These are phyloP conservation scores for Sesamia inferens DNA, from an alignment of 2,888 invertebrate species.

Conservation along the genomic window DNA sequence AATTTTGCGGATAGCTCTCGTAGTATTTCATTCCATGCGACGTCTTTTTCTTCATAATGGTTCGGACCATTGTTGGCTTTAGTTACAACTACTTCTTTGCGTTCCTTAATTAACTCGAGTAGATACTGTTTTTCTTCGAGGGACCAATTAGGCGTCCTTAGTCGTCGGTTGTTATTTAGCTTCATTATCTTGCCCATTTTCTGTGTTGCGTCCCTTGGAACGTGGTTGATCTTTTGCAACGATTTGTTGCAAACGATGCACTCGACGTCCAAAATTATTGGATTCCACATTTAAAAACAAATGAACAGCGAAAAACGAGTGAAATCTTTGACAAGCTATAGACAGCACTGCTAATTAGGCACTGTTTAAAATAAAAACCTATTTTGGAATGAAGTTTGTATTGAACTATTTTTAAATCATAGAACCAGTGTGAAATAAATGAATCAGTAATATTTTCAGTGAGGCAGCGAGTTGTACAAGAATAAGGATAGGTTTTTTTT, in stretches of 20 bases:
- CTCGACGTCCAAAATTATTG: slow-evolving; percentile 87
- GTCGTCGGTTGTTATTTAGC: slow-evolving; percentile 78
- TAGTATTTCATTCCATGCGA: slow-evolving; percentile 87
- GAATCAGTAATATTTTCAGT: slow-evolving; percentile 59
- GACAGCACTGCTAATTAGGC: slow-evolving; percentile 67
- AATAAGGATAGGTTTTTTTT: neutral
- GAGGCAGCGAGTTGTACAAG: slow-evolving; percentile 55
- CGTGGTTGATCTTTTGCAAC: slow-evolving; percentile 86
- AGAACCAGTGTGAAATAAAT: slow-evolving; percentile 57
- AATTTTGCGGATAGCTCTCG: slow-evolving; percentile 77
- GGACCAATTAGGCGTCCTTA: slow-evolving; percentile 87
- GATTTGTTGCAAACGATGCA: slow-evolving; percentile 89
- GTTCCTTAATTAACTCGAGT: slow-evolving; percentile 84
- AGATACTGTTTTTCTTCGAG: slow-evolving; percentile 85
- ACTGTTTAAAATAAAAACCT: slow-evolving; percentile 71
- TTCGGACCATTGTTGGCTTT: slow-evolving; percentile 85
- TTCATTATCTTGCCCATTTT: slow-evolving; percentile 85
- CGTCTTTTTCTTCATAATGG: slow-evolving; percentile 84
- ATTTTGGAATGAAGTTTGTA: slow-evolving; percentile 68
- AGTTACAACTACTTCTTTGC: slow-evolving; percentile 83
- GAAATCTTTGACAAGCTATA: slow-evolving; percentile 74
- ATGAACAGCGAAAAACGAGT: slow-evolving; percentile 69
- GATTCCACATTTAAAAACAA: slow-evolving; percentile 88
- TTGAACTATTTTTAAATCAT: slow-evolving; percentile 57
- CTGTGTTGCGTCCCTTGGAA: slow-evolving; percentile 71